Evolutionary conservation across 2,888 invertebrate genomes (phyloP).

Genomic region (Muscina levida): DNA sequence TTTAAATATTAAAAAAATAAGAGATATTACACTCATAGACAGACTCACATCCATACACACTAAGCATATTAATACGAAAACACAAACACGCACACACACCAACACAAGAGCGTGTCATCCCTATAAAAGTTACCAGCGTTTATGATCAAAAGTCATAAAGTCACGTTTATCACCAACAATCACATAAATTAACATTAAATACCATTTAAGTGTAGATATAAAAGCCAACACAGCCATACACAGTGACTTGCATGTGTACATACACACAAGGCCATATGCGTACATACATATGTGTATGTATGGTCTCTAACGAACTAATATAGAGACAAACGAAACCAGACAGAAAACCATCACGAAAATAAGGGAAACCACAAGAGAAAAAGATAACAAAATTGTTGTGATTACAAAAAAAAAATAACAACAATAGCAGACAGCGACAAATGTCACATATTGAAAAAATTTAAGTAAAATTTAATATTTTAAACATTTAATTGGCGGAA

Average conservation of each 20-base stretch:
- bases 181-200: slow-evolving; percentile 47
- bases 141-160: slow-evolving; percentile 46
- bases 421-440: neutral
- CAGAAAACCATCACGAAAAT: slow-evolving; percentile 3
- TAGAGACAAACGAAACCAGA: slow-evolving; percentile 2
- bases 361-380: neutral
- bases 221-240: neutral
- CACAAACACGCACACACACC: neutral
- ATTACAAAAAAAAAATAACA: neutral
- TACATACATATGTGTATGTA: neutral
- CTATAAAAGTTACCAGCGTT: slow-evolving; percentile 26
- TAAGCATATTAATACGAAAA: neutral
- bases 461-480: too few relatives aligned
- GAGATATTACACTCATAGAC: too few relatives aligned
- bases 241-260: neutral
- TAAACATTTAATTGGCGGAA: too few relatives aligned
- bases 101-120: neutral
- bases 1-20: too few relatives aligned
- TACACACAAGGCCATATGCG: neutral
- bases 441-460: too few relatives aligned
- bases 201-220: slow-evolving; percentile 40
- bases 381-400: neutral
- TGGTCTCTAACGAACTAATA: neutral
- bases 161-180: slow-evolving; percentile 43
- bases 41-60: neutral